Base-by-base conservation (phyloP, 2,113 vertebrate genomes). In the Scartelaos histophorus region DNA sequence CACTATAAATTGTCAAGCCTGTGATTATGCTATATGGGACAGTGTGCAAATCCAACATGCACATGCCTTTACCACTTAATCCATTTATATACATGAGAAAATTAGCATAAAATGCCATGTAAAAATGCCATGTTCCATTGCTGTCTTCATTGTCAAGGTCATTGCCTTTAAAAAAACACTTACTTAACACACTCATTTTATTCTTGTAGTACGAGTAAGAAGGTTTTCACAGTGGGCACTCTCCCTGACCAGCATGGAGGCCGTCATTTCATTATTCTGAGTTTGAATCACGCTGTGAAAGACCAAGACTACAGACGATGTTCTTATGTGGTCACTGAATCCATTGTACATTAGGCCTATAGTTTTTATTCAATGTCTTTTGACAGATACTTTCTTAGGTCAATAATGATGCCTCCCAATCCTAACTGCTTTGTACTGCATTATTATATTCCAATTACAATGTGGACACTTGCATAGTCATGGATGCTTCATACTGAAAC, bases 181-280 rank as follows among this genome's bases (percentile, higher is more conserved):
- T 85, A 65, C 82, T 86, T 85, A 65, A 46, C 77, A 9, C 0
- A 67, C 69, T 85, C 66, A 64, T 17, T 82, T 84, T 71, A 67
- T 65, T 73, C 58, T 66, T 66, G 76, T 74, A 78, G 56, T 76
- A 74, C 61, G 73, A 71, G 85, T 85, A 75, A 83, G 84, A 78
- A 75, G 81, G 85, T 85, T 84, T 82, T 69, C 87, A 19, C 87
- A 83, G 82, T 65, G 0, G 84, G 85, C 46, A 67, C 43, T 12
- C 80, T 6, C 65, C n/a, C 54, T 13, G 58, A 70, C 25, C 66
- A 5, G 61, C 47, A 5, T 51, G 51, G 35, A 16, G 43, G 68
- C 78, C 35, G 56, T 35, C 10, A 79, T 77, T 82, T 90, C 79
- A 80, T 88, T 86, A 86, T 81, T 87, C 25, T 76, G 75, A 73